Evolutionary conservation across 2,113 vertebrate genomes (phyloP).

Genomic region (Peucedramus taeniatus): DNA sequence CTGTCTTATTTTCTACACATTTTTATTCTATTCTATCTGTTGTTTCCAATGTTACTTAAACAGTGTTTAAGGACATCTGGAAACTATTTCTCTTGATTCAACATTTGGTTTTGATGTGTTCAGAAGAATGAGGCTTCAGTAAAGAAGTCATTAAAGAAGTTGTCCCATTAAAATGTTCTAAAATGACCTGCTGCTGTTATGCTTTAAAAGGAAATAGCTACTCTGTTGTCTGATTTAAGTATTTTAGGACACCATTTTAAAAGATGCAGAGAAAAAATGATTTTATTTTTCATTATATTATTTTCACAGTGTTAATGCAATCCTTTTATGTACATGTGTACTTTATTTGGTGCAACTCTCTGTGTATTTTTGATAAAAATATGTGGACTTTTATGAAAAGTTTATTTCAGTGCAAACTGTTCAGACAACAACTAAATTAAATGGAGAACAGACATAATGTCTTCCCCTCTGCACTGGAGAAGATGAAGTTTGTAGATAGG

Average conservation of each 20-base stretch:
- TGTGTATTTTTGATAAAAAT: background rate
- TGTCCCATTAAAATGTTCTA: background rate
- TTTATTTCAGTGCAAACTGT: background rate
- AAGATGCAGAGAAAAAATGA: background rate
- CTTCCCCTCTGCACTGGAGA: background rate
- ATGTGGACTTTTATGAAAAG: background rate
- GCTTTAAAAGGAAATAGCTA: background rate
- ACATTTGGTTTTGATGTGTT: background rate
- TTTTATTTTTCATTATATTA: background rate
- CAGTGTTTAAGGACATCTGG: background rate
- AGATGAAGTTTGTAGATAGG: background rate
- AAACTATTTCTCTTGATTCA: background rate
- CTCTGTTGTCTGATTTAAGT: background rate
- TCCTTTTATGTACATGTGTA: background rate
- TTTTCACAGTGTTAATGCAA: background rate
- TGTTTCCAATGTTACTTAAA: background rate
- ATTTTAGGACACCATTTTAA: background rate
- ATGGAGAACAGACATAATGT: background rate
- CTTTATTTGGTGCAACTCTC: background rate
- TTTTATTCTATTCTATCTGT: background rate
- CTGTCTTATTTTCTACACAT: background rate
- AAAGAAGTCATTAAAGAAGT: background rate
- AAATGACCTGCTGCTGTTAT: background rate
- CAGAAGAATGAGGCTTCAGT: background rate
- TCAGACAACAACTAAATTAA: background rate